A percentile compares a stretch with the other conserved stretches of the same genome.
phyloP scores from a whole-genome alignment of 2,113 vertebrate genomes.

The Apus apus region DNA sequence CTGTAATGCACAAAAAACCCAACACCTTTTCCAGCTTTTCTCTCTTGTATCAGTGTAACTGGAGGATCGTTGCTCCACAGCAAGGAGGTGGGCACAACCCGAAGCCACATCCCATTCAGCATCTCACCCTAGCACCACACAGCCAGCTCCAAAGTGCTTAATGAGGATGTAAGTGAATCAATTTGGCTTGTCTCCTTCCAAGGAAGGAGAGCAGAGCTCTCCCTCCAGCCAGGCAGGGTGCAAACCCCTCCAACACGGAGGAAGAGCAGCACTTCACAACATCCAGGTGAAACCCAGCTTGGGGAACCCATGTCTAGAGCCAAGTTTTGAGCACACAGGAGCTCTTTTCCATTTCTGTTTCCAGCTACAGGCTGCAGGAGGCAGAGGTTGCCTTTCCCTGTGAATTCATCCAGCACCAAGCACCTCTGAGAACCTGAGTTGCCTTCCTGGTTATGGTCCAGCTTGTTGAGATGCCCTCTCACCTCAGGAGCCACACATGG shows the following conservation, averaged over 20 bases:
- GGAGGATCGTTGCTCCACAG: not conserved
- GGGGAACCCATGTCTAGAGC: not conserved
- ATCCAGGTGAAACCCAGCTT: not conserved
- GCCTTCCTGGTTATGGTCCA: not conserved
- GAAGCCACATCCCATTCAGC: not conserved
- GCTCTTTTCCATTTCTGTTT: not conserved
- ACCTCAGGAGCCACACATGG: not conserved
- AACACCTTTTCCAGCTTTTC: not conserved
- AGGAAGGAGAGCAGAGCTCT: not conserved
- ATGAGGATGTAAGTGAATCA: slow-evolving; percentile 23
- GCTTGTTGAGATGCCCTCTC: not conserved
- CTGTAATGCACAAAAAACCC: not conserved
- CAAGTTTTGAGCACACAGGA: accelerated
- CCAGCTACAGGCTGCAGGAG: accelerated
- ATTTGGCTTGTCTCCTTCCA: slow-evolving; percentile 15
- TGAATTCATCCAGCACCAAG: not conserved
- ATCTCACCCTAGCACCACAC: not conserved
- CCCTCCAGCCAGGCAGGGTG: not conserved
- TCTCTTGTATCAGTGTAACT: accelerated
- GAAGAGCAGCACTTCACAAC: not conserved
- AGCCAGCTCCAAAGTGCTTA: not conserved
- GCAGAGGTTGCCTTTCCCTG: not conserved
- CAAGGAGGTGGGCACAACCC: not conserved
- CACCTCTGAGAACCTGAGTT: not conserved
- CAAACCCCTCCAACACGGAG: not conserved